Conservation (phyloP, 92 coral and sea anemone species). For the Actinernus sp. region DNA sequence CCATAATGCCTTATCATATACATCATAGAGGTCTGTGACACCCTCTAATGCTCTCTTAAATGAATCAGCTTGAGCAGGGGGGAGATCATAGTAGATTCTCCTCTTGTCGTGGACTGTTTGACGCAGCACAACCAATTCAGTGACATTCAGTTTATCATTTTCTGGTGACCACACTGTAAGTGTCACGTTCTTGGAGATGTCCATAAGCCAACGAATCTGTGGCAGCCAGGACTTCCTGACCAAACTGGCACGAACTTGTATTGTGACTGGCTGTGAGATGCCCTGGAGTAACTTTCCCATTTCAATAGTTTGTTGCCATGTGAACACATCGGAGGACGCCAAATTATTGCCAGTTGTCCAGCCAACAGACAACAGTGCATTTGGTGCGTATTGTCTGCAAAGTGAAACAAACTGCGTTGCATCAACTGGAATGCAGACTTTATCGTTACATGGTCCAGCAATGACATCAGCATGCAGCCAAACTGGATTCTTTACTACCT, state of each 20-base stretch:
- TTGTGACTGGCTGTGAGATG: slow-evolving; percentile 71
- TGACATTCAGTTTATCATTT: slow-evolving; percentile 52
- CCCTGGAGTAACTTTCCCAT: slow-evolving; percentile 65
- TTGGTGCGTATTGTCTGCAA: slow-evolving; percentile 68
- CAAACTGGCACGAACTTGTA: slow-evolving; percentile 81
- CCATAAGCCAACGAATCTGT: slow-evolving; percentile 77
- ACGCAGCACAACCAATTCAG: slow-evolving; percentile 62
- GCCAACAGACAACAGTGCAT: slow-evolving; percentile 79
- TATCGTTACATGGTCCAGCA: slow-evolving; percentile 70
- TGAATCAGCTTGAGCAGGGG: slow-evolving; percentile 54
- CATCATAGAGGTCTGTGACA: not conserved
- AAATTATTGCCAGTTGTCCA: slow-evolving; percentile 73
- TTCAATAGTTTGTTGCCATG: slow-evolving; percentile 66
- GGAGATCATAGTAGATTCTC: slow-evolving; percentile 84
- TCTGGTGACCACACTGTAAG: slow-evolving; percentile 80
- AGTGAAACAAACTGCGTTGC: slow-evolving; percentile 59
- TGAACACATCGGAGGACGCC: slow-evolving; percentile 37
- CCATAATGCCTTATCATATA: slow-evolving; percentile 14
- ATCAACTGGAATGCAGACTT: slow-evolving; percentile 60
- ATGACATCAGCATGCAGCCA: slow-evolving; percentile 92
- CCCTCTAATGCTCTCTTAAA: slow-evolving; percentile 21
- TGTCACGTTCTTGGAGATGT: slow-evolving; percentile 67
- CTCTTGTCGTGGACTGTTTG: slow-evolving; percentile 58
- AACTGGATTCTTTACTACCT: slow-evolving; percentile 58
- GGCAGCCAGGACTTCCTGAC: slow-evolving; percentile 64